Conservation (phyloP, 2,797 vertebrate species). For the Poeciliopsis infans region DNA sequence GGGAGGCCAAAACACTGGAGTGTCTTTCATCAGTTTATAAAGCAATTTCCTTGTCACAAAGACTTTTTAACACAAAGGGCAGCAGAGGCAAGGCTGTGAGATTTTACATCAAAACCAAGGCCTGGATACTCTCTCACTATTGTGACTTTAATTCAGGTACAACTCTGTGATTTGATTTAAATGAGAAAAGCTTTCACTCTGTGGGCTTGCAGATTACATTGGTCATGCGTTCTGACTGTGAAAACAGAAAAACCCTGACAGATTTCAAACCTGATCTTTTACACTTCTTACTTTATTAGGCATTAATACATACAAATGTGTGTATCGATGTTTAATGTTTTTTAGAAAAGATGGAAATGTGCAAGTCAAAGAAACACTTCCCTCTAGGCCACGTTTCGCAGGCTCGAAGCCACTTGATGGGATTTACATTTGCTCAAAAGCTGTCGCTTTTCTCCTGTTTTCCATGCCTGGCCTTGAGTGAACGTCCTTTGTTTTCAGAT, state of each 20-base stretch:
- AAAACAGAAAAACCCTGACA: constrained; percentile 28
- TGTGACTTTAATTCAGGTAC: constrained; percentile 64
- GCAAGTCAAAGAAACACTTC: constrained; percentile 1
- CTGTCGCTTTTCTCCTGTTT: constrained; percentile 25
- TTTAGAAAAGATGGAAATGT: neutral
- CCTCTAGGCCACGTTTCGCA: constrained; percentile 35
- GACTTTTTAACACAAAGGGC: constrained; percentile 79
- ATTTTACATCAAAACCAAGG: constrained; percentile 80
- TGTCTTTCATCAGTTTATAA: constrained; percentile 79
- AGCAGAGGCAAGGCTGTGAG: constrained; percentile 72
- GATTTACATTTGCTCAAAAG: constrained; percentile 44
- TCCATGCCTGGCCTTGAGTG: constrained; percentile 47
- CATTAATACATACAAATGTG: constrained; percentile 13
- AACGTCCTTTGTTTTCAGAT: constrained; percentile 39
- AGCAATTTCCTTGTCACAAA: constrained; percentile 81
- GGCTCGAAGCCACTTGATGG: neutral
- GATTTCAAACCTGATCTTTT: neutral
- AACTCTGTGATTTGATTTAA: constrained; percentile 60
- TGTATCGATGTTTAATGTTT: neutral
- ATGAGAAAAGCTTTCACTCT: constrained; percentile 72
- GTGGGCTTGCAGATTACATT: constrained; percentile 73
- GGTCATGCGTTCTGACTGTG: constrained; percentile 44
- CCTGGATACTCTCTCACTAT: constrained; percentile 66
- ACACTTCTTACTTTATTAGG: constrained; percentile 11
- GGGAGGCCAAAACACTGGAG: constrained; percentile 64